phyloP scores from a whole-genome alignment of 2,113 vertebrate species.

The Rhinolophus ferrumequinum region DNA sequence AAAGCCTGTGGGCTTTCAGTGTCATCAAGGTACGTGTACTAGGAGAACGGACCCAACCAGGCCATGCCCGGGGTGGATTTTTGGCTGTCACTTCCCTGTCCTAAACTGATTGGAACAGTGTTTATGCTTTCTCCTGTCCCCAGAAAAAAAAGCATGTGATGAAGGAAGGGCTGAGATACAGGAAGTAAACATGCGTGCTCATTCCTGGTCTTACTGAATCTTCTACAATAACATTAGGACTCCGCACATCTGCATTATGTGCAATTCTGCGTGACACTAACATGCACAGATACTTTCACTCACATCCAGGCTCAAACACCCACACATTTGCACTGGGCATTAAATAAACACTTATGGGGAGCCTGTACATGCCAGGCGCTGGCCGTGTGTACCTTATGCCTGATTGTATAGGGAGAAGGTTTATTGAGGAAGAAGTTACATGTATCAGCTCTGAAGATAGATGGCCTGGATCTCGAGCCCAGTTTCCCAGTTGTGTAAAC shows the following conservation, averaged over 20 bases:
- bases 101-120: not conserved
- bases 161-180: not conserved
- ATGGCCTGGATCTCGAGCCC: not conserved
- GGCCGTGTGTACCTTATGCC: not conserved
- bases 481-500: conserved; percentile 22
- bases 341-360: not conserved
- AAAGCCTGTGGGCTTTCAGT: not conserved
- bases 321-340: not conserved
- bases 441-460: not conserved
- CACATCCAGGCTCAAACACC: not conserved
- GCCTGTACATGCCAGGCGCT: not conserved
- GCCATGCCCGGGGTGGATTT: not conserved
- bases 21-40: not conserved
- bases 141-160: not conserved
- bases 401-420: not conserved
- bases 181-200: not conserved
- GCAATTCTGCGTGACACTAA: too few relatives aligned
- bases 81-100: not conserved
- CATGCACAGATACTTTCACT: not conserved
- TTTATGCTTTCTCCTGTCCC: not conserved
- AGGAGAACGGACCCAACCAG: not conserved
- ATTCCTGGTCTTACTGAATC: not conserved
- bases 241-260: too few relatives aligned
- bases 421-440: not conserved
- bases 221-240: not conserved